Percentiles rank a stretch among this genome's conserved stretches.
Conservation (phyloP, 2,113 vertebrate species). For the Sylvietta virens region DNA sequence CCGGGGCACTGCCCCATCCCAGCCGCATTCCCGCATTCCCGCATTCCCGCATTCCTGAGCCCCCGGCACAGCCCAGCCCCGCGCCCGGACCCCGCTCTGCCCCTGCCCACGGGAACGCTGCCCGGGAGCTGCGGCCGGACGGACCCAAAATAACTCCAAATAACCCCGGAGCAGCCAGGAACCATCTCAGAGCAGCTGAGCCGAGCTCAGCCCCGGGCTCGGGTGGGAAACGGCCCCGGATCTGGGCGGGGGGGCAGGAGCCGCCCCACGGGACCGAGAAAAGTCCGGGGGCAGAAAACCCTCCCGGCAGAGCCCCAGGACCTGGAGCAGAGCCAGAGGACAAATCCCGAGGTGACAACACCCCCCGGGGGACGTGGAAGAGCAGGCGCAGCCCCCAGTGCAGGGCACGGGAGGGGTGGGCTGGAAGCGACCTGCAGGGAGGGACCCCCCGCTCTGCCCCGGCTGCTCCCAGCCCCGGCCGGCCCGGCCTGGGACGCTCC, state of each 20-base stretch:
- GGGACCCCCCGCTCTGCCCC: not conserved
- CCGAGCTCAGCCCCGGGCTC: not conserved
- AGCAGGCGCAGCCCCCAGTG: not conserved
- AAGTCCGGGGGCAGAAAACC: not conserved
- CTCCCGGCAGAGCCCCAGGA: not conserved
- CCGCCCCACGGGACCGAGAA: accelerated
- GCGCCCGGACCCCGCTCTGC: not conserved
- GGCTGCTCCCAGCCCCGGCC: not conserved
- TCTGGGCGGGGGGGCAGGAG: not conserved
- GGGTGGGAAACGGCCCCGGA: accelerated
- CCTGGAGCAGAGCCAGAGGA: not conserved
- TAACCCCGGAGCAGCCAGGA: not conserved
- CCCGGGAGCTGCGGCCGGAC: not conserved
- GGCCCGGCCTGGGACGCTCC: not conserved
- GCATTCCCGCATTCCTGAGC: not conserved
- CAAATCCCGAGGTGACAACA: not conserved
- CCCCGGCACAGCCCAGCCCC: not conserved
- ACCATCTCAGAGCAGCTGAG: not conserved
- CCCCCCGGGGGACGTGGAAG: accelerated
- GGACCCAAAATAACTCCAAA: not conserved
- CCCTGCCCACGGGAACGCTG: not conserved
- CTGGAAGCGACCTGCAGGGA: no score
- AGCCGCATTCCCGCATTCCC: not conserved
- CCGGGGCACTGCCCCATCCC: not conserved
- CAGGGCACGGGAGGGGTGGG: not conserved